Evolutionary conservation across 2,797 vertebrate genomes (phyloP), one percentile per base, ranked within the genome.

Genomic region (Gephyroberyx darwinii): DNA sequence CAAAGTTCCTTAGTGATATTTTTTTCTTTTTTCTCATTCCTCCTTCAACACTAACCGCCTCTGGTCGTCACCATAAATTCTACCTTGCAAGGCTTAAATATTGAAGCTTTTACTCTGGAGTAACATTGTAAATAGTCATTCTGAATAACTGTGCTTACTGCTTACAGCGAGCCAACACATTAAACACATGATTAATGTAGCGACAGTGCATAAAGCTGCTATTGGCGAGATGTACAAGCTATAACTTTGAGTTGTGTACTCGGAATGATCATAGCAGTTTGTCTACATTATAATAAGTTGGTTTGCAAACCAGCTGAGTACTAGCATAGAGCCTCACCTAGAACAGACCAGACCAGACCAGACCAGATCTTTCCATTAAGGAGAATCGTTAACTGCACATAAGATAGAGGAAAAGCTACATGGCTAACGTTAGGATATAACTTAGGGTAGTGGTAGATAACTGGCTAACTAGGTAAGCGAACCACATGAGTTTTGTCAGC

Each of bases 311-410:
- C 4, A 66, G 14, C 39, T 45, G 12, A 13, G 10, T 31, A 64
- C 54, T 50, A 50, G 26, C 39, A 47, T 16, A 45, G 19, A 57
- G 41, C 30, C 0, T 2, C 30, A 26, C 9, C 33, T 57, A 7
- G 12, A 1, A 65, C 58, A 52, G 22, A 37, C 0, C 13, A 16
- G 13, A 26, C 33, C 37, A 7, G 12, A 1, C 63, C 58, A 52
- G 22, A 37, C 0, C 13, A 16, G 80, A 91, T 87, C 88, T 86
- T 80, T 82, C 20, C 55, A 12, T 39, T 37, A 22, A 22, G 19
- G 12, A 67, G 30, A 30, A 22, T 43, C 45, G 68, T 55, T 43
- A 73, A 13, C 39, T 72, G 50, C 54, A 64, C 62, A 61, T 2
- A 45, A 26, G 10, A 71, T 52, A 77, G 2, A 69, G 0, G 17